Evolutionary conservation across 2,797 vertebrate genomes (phyloP).

Genomic region (Channa striata): DNA sequence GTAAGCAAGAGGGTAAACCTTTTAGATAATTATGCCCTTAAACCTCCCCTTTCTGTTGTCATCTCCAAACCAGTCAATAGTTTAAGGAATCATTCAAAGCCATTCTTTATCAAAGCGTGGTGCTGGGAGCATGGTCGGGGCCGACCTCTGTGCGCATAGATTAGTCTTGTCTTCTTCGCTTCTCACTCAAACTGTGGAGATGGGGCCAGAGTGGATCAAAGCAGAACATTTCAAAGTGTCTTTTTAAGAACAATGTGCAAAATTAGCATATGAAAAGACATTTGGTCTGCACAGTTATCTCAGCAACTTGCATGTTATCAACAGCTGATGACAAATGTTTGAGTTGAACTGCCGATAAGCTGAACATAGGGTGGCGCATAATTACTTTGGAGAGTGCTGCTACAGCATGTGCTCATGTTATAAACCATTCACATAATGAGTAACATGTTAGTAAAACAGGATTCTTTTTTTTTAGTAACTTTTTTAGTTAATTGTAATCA

Average conservation of each 20-base stretch:
- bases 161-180: constrained; percentile 68
- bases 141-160: constrained; percentile 58
- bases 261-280: constrained; percentile 42
- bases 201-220: constrained; percentile 66
- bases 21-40: constrained; percentile 24
- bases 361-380: background rate
- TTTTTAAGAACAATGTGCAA: constrained; percentile 41
- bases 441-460: background rate
- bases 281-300: constrained; percentile 32
- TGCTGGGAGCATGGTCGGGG: constrained; percentile 65
- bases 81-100: constrained; percentile 80
- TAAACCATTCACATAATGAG: background rate
- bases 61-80: constrained; percentile 72
- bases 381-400: background rate
- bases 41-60: constrained; percentile 53
- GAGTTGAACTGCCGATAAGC: background rate
- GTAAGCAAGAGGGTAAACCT: constrained; percentile 10
- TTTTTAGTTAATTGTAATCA: constrained; percentile 1
- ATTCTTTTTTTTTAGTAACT: background rate
- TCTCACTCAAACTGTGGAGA: constrained; percentile 67
- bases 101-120: constrained; percentile 74
- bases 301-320: constrained; percentile 19
- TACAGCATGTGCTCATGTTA: background rate
- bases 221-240: constrained; percentile 59
- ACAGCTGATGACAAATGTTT: background rate